Base-by-base conservation (phyloP, 1,140 invertebrate genomes). In the Alviniconcha marisindica region DNA sequence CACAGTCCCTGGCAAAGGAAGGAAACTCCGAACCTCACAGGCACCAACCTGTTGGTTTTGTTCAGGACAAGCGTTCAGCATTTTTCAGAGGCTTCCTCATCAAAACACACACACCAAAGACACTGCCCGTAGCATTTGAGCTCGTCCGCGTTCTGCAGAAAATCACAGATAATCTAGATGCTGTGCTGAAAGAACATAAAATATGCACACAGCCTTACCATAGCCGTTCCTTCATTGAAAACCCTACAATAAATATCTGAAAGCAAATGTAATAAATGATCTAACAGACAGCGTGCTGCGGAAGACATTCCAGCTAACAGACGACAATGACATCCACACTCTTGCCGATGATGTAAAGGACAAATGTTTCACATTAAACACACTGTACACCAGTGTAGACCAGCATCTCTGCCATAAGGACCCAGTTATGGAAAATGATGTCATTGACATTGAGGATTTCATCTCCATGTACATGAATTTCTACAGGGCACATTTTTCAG, bases 181-280 rank as follows among this genome's bases (percentile, higher is more conserved):
- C 78, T 21, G 31, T 80, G 5, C 78, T 80, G 14, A 31, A 4
- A 2, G 10, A 14, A 21, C 78, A 80, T 28, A 80, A 56, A 5
- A 80, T 80, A 4, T 36, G 12, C 28, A 24, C 54, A n/a, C 78
- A 80, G 36, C 51, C 78, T 18, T 80, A 80, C 40, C 78, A 80
- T 28, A 63, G 78, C 36, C 48, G 78, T 14, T 80, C 78, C 7
- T 80, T 80, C 36, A 38, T 80, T n/a, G 78, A 54, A 15, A 80
- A 80, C 36, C 78, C 33, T 80, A 54, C 56, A 44, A 80, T 28
- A 60, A 63, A 18, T 80, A 80, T 33, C 33, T 80, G 2, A 38
- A 60, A 4, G 21, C 10, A 15, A 38, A 5, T 14, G 54, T 63
- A 2, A 56, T 33, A n/a, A 24, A 60, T 4, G 51, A 80, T 21